Percentiles rank a stretch among this genome's conserved stretches.
Evolutionary conservation across 2,797 vertebrate species (phyloP).

Genomic region (Myiotriccus ornatus): DNA sequence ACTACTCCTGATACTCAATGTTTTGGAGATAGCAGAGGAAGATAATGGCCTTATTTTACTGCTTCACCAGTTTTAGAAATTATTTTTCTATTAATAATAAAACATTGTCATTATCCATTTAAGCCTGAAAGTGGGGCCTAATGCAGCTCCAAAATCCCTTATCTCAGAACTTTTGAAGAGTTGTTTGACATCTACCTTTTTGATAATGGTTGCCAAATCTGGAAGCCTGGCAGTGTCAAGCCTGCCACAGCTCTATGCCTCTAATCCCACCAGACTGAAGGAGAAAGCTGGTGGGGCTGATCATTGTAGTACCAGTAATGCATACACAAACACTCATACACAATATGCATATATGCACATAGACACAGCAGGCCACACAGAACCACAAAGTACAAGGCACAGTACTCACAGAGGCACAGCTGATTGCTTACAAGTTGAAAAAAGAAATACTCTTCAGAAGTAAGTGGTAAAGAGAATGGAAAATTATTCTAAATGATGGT

Average conservation of each 20-base stretch:
- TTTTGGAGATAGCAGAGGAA: neutral
- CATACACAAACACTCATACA: neutral
- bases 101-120: neutral
- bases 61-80: neutral
- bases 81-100: neutral
- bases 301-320: no score
- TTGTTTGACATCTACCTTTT: neutral
- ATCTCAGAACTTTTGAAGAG: neutral
- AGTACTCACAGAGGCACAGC: neutral
- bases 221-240: neutral
- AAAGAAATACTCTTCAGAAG: neutral
- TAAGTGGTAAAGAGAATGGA: constrained; percentile 5
- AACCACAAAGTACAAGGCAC: neutral
- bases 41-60: neutral
- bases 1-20: neutral
- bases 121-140: neutral
- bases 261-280: neutral
- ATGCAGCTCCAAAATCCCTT: neutral
- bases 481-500: neutral
- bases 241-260: accelerated
- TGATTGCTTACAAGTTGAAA: neutral
- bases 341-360: neutral
- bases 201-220: neutral
- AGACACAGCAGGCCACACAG: neutral
- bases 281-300: neutral